Base-by-base conservation (phyloP, 2,113 vertebrate genomes). In the Epinephelus lanceolatus region DNA sequence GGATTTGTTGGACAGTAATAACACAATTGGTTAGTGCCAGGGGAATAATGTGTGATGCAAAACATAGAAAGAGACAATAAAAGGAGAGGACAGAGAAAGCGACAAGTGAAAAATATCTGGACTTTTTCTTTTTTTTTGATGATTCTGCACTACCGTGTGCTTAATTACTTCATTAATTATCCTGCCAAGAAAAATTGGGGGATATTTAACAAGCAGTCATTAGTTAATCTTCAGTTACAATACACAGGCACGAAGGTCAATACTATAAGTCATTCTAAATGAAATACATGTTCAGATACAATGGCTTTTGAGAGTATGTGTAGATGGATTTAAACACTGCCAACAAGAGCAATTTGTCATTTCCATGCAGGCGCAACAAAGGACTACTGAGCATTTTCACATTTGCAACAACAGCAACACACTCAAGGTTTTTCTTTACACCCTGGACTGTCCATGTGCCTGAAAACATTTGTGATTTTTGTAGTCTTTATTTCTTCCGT, bases 131-230 rank as follows among this genome's bases (percentile, higher is more conserved):
- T 37, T 37, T 83, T 88, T 93, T 42, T 86, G 88, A 94, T 93
- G 91, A 94, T 80, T 80, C 88, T 71, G 91, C 93, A 93, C 72
- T 80, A 55, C 75, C 27, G 40, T 86, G 74, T 18, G 61, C 81
- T 69, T 94, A 94, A 95, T 95, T 92, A 93, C 87, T 88, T 80
- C 90, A 94, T 95, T 94, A 89, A 94, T 96, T 94, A 94, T 91
- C 85, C 76, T 85, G 81, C 59, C 87, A 85, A 45, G 17, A 80
- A 76, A 90, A 91, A 93, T 81, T 78, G 71, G 73, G 69, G 71
- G 83, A 90, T 85, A 87, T 93, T 92, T 94, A 92, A 94, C 90
- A 91, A 89, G 91, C 57, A 91, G 88, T 87, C 91, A 93, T 95
- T 92, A 93, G 90, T 91, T 92, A 90, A 92, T 93, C 88, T 93